Evolutionary conservation across 2,113 vertebrate genomes (phyloP), one percentile per base, ranked within the genome.

Genomic region (Benitochromis conjunctus): DNA sequence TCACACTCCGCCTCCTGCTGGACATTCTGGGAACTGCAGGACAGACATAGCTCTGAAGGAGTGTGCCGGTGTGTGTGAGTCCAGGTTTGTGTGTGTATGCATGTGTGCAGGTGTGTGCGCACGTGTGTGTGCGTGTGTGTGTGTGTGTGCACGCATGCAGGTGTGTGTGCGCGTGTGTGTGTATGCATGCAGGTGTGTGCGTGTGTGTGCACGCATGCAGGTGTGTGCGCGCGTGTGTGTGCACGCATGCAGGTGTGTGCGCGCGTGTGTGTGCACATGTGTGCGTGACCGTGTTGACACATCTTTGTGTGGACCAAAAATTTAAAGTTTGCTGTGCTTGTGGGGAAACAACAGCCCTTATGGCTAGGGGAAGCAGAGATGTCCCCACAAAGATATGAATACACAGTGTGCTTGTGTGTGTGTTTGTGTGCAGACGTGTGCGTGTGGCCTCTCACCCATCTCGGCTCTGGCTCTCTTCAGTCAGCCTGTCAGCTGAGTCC

Each of bases 71-170:
- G 14, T 16, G 2, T 21, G 34, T 26, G 7, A 54, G 34, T 66
- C 11, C 18, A 24, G 48, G 48, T 51, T 46, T 16, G 16, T 64
- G 34, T 12, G 10, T 38, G 7, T 7, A 2, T 6, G 3, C 1
- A 16, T 0, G 16, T 8, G 16, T 0, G 2, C 0, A 2, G 2
- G 3, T 2, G 18, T 1, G 4, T 2, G 1, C 0, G 5, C 6
- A 8, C 1, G 4, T 3, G 2, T 9, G 8, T 1, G 8, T 1
- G 8, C 3, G 36, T 3, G 36, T 9, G 8, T 3, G 8, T 36
- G 36, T 1, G 3, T 3, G 36, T 29, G 29, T 26, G 26, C 26
- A 26, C 4, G 29, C 26, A 26, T 29, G 29, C 29, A 29, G 29
- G 29, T 9, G 36, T 1, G 34, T 36, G 34, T 36, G 36, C 1